Conservation (phyloP, 2,113 vertebrate genomes). For the Brachyhypopomus occidentalis region DNA sequence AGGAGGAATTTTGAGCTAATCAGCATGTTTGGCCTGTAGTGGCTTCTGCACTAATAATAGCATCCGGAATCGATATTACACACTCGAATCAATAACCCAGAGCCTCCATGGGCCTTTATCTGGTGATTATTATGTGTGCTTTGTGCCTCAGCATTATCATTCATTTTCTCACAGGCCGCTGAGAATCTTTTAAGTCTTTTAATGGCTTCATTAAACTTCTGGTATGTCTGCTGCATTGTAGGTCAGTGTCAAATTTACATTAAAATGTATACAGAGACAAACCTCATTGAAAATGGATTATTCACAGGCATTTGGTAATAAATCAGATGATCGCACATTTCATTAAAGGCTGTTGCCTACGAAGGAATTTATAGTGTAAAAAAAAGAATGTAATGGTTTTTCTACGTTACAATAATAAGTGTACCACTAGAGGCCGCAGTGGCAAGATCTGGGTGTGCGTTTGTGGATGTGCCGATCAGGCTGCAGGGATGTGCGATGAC, state of each 20-base stretch:
- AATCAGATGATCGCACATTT: slow-evolving; percentile 5
- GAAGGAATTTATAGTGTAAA: slow-evolving; percentile 20
- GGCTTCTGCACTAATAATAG: background rate
- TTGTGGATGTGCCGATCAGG: too few relatives aligned
- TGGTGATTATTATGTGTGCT: background rate
- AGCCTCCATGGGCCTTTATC: background rate
- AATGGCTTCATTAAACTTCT: slow-evolving; percentile 28
- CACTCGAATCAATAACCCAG: slow-evolving; percentile 5
- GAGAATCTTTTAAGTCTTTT: background rate
- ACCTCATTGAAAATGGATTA: slow-evolving; percentile 23
- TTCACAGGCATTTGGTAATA: slow-evolving; percentile 42
- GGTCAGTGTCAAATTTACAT: slow-evolving; percentile 25
- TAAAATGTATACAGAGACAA: slow-evolving; percentile 29
- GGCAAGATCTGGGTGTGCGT: background rate
- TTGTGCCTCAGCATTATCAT: background rate
- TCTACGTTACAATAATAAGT: background rate
- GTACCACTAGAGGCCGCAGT: slow-evolving; percentile 36
- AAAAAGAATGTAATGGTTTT: too few relatives aligned
- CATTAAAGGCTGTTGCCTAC: slow-evolving; percentile 17
- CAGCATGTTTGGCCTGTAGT: background rate
- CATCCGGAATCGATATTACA: background rate
- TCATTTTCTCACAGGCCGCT: slow-evolving; percentile 2
- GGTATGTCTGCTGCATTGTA: background rate
- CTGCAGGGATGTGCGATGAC: too few relatives aligned
- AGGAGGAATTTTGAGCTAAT: slow-evolving; percentile 11